A percentile compares a stretch with the other conserved stretches of the same genome.
Conservation (phyloP, 1,140 invertebrate genomes). For the Thaumatotibia leucotreta region DNA sequence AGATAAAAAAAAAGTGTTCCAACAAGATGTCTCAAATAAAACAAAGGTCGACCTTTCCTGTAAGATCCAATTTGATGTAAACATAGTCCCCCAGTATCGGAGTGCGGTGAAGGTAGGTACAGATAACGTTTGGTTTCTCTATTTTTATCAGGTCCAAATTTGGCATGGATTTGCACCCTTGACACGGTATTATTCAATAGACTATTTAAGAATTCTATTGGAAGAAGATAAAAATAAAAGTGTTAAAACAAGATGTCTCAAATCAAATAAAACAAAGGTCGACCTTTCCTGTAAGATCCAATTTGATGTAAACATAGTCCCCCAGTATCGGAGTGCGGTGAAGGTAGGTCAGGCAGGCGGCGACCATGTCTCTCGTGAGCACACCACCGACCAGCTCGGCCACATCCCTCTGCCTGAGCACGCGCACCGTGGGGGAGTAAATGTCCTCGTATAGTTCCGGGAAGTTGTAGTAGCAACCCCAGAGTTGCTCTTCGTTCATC, state of each 20-base stretch:
- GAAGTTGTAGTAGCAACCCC: constrained; percentile 65
- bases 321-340: constrained; percentile 54
- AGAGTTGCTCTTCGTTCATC: constrained; percentile 57
- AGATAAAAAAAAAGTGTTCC: too few species aligned
- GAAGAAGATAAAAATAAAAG: too few species aligned
- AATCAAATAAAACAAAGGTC: neutral
- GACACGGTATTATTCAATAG: too few species aligned
- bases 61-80: constrained; percentile 60
- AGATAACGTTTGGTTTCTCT: constrained; percentile 39
- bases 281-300: constrained; percentile 59
- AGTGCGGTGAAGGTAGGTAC: constrained; percentile 54
- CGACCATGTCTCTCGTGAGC: constrained; percentile 51
- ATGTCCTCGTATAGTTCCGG: constrained; percentile 54
- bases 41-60: constrained; percentile 39
- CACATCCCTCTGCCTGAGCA: constrained; percentile 41
- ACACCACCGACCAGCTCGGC: constrained; percentile 35
- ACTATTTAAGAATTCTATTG: too few species aligned
- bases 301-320: constrained; percentile 61
- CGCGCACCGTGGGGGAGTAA: constrained; percentile 48
- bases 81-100: constrained; percentile 58
- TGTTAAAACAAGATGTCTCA: neutral
- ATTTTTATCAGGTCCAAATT: too few species aligned
- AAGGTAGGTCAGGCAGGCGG: constrained; percentile 56
- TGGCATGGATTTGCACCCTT: too few species aligned
- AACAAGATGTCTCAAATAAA: too few species aligned